A percentile compares a stretch with the other conserved stretches of the same genome.
Conservation (phyloP, 2,888 invertebrate genomes). For the Ischnus inquisitorius region DNA sequence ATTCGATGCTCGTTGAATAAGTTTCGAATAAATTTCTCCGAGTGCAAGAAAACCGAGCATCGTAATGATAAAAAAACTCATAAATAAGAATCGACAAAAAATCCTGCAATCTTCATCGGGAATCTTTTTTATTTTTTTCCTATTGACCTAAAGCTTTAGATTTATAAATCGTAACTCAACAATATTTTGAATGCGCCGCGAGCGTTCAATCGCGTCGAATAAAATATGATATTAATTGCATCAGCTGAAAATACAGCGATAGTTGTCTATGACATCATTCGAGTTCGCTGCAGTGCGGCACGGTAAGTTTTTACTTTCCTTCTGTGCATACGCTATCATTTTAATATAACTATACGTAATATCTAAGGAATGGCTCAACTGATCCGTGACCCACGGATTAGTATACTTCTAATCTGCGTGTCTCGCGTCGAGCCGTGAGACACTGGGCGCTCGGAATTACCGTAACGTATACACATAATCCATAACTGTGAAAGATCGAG, state of each 20-base stretch:
- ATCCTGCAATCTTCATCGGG: not conserved
- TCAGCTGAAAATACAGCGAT: slow-evolving; percentile 49
- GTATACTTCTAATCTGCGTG: slow-evolving; percentile 28
- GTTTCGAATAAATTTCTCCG: too few species aligned
- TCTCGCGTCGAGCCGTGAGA: slow-evolving; percentile 28
- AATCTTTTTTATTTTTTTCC: not conserved
- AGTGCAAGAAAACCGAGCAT: too few species aligned
- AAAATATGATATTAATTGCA: slow-evolving; percentile 31
- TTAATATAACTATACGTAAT: slow-evolving; percentile 17
- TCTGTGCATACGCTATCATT: slow-evolving; percentile 1
- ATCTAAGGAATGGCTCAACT: slow-evolving; percentile 46
- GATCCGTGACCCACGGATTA: slow-evolving; percentile 57
- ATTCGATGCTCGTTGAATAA: too few species aligned
- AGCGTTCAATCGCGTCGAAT: not conserved
- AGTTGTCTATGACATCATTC: slow-evolving; percentile 32
- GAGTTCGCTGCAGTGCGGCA: not conserved
- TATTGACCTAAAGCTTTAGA: not conserved
- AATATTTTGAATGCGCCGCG: not conserved
- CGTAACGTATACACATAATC: not conserved
- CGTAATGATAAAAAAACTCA: too few species aligned
- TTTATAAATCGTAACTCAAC: not conserved
- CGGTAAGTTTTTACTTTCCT: slow-evolving; percentile 14
- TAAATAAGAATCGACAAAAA: too few species aligned
- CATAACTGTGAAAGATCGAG: not conserved
- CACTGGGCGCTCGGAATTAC: slow-evolving; percentile 32